Percentiles rank a stretch among this genome's conserved stretches.
Conservation (phyloP, 2,797 vertebrate species). For the Scyliorhinus canicula region DNA sequence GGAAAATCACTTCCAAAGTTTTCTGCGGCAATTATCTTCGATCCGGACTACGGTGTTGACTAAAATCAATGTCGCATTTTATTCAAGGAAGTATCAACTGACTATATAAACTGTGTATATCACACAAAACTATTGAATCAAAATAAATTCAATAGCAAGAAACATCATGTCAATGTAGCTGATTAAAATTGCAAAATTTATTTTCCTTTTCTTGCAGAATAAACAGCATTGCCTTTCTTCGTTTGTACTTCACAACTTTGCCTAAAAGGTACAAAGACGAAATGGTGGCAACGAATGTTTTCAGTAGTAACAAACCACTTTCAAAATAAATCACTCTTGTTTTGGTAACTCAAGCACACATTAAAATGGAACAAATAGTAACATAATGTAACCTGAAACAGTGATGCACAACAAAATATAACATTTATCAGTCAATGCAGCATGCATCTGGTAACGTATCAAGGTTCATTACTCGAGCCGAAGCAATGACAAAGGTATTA, state of each 20-base stretch:
- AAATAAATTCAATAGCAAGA: not conserved
- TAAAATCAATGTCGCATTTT: not conserved
- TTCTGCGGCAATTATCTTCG: not conserved
- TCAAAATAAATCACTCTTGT: not conserved
- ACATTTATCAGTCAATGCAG: slow-evolving; percentile 40
- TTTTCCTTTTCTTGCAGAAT: not conserved
- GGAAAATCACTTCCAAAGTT: too few species aligned
- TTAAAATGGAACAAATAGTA: slow-evolving; percentile 40
- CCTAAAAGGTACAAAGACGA: not conserved
- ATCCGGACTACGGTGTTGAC: not conserved
- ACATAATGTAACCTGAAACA: slow-evolving; percentile 37
- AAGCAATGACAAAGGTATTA: slow-evolving; percentile 47
- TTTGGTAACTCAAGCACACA: slow-evolving; percentile 35
- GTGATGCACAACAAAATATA: slow-evolving; percentile 41
- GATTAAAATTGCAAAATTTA: not conserved
- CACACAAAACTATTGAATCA: not conserved
- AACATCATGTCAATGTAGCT: not conserved
- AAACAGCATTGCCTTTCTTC: not conserved
- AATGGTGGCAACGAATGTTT: not conserved
- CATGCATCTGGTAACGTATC: slow-evolving; percentile 46
- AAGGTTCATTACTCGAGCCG: slow-evolving; percentile 42
- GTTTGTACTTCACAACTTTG: not conserved
- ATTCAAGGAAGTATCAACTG: not conserved
- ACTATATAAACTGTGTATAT: not conserved
- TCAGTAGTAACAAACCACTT: not conserved